phyloP scores from a whole-genome alignment of 2,888 invertebrate species.

The Myathropa florea region DNA sequence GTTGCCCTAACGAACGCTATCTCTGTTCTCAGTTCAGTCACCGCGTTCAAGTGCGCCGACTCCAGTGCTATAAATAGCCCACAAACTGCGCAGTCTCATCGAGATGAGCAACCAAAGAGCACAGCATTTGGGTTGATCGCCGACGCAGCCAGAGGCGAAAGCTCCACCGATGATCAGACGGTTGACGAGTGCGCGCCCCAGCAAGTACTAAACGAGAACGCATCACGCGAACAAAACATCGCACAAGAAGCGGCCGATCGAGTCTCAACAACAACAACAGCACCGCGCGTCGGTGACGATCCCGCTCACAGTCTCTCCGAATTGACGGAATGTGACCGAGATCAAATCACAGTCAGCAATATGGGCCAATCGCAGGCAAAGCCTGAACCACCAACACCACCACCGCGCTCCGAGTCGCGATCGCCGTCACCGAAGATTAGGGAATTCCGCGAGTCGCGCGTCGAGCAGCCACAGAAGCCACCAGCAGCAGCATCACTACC shows the following conservation, averaged over 20 bases:
- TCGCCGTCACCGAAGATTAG: conserved; percentile 64
- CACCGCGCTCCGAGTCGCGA: conserved; percentile 30
- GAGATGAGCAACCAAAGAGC: conserved; percentile 36
- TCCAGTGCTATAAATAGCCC: conserved; percentile 52
- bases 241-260: conserved; percentile 10
- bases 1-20: conserved; percentile 31
- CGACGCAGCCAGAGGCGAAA: conserved; percentile 49
- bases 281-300: conserved; percentile 54
- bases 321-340: conserved; percentile 75
- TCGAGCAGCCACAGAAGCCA: conserved; percentile 68
- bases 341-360: conserved; percentile 66
- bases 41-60: conserved; percentile 50
- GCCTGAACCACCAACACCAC: conserved; percentile 45
- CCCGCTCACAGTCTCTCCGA: conserved; percentile 35
- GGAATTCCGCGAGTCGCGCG: conserved; percentile 76
- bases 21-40: conserved; percentile 42
- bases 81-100: conserved; percentile 41
- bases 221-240: conserved; percentile 35
- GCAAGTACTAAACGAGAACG: conserved; percentile 45
- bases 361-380: conserved; percentile 72
- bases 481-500: conserved; percentile 23
- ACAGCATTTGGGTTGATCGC: conserved; percentile 37
- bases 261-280: conserved; percentile 13
- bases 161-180: conserved; percentile 53
- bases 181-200: conserved; percentile 46